Base-by-base conservation (phyloP, 2,888 invertebrate genomes). In the Campoplex nolae region DNA sequence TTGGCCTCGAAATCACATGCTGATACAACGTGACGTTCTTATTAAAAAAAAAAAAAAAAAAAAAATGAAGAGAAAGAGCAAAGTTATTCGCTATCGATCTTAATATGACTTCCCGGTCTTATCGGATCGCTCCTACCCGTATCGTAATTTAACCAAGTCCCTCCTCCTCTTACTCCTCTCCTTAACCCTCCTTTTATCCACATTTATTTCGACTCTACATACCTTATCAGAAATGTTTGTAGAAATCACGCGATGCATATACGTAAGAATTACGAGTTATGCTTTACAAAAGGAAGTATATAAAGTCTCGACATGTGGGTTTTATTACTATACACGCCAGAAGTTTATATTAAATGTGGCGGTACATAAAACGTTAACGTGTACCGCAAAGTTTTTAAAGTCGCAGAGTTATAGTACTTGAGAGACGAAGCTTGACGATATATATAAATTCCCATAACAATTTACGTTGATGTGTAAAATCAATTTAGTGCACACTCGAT, bases 201-300 rank as follows among this genome's bases (percentile, higher is more conserved):
- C 58, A 62, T 84, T 84, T 80, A 70, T 80, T 84, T 80, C 62
- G 48, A 62, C 51, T 48, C 28, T 54, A 28, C 75, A 23, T 58
- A 58, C 51, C 62, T 45, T 70, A 48, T 76, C 42, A 45, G 4
- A 71, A 23, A 76, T 58, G 77, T 28, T 73, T 28, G 67, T 28
- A 16, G 73, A 28, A 68, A 73, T 85, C 85, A 85, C 85, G 85
- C 85, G 81, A 85, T 85, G 56, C 73, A 74, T 23, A 74, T 48
- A 81, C 13, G 42, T 23, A 67, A 77, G 77, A 85, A 77, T 85
- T 73, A 48, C 67, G 71, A 81, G 65, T 73, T 62, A 45, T 77
- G 35, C 75, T 84, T 48, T 23, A 71, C 38, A 77, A 77, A 77
- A 77, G 48, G 68, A 32, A 32, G 18, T 67, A 35, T 42, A 45